These are phyloP conservation scores for Drosophila suboccidentalis DNA, from an alignment of 2,888 invertebrate species.

Conservation along the genomic window DNA sequence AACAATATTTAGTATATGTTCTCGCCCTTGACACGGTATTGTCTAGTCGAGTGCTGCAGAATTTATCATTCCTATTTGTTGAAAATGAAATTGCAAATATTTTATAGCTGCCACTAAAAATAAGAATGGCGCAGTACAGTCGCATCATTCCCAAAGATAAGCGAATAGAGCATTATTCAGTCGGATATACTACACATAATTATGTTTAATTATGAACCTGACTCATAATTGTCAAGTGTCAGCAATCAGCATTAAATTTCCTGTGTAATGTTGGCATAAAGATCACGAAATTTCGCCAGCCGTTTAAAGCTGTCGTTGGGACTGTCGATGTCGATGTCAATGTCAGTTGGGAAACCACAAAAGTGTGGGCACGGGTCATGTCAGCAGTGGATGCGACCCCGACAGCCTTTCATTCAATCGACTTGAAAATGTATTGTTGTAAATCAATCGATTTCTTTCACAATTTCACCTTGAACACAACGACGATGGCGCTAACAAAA, in stretches of 20 bases:
- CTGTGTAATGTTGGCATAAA: not conserved
- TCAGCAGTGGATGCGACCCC: constrained; percentile 34
- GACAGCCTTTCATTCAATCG: constrained; percentile 22
- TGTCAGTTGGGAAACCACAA: constrained; percentile 54
- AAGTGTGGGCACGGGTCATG: constrained; percentile 61
- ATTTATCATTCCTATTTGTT: not conserved
- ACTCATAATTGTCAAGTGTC: not conserved
- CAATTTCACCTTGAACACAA: constrained; percentile 43
- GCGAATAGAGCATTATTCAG: constrained; percentile 3
- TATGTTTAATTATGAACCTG: constrained; percentile 12
- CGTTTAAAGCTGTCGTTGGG: constrained; percentile 22
- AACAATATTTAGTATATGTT: not conserved
- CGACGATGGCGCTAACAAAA: constrained; percentile 14
- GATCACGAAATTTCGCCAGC: constrained; percentile 15
- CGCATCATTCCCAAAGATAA: not conserved
- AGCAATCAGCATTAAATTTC: not conserved
- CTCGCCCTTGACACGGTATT: constrained; percentile 3
- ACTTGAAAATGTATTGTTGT: constrained; percentile 12
- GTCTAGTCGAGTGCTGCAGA: not conserved
- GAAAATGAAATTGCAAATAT: constrained; percentile 38
- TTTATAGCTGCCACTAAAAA: constrained; percentile 67
- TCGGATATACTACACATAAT: constrained; percentile 4
- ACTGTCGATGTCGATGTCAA: constrained; percentile 11
- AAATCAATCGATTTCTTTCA: constrained; percentile 67
- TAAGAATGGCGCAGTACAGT: constrained; percentile 54